Evolutionary conservation across 2,888 invertebrate genomes (phyloP).

Genomic region (Neoitamus cyanurus): DNA sequence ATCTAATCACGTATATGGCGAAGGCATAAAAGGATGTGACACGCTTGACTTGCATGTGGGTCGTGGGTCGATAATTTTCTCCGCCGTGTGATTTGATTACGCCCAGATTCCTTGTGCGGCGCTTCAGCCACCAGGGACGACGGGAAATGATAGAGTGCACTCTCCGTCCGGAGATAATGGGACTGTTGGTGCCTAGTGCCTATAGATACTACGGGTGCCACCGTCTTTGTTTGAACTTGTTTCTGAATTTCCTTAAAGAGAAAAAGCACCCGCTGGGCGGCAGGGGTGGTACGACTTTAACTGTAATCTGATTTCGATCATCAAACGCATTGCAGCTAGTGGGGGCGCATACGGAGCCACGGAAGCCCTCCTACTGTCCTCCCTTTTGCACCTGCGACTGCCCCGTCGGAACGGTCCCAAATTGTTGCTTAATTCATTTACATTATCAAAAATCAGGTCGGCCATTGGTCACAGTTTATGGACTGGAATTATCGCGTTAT

Average conservation of each 20-base stretch:
- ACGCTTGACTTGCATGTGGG: constrained; percentile 48
- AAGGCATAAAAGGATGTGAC: constrained; percentile 42
- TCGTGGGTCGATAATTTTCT: constrained; percentile 45
- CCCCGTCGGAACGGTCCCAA: neutral
- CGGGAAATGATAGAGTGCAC: constrained; percentile 24
- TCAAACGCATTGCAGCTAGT: neutral
- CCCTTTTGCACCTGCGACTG: neutral
- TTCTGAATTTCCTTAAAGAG: neutral
- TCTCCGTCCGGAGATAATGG: neutral
- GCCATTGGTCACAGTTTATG: constrained; percentile 46
- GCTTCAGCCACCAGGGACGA: neutral
- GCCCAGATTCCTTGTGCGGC: neutral
- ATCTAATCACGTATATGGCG: constrained; percentile 41
- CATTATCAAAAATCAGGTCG: constrained; percentile 43
- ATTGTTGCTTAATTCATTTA: constrained; percentile 41
- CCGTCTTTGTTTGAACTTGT: neutral
- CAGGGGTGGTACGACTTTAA: neutral
- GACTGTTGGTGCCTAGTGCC: neutral
- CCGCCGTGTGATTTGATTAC: constrained; percentile 43
- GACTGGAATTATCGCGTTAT: constrained; percentile 48
- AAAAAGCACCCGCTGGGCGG: neutral
- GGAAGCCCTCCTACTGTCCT: neutral
- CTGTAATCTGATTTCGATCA: neutral
- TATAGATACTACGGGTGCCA: neutral
- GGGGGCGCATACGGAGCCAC: neutral